These are phyloP conservation scores for Galemys pyrenaicus DNA, from an alignment of 2,113 vertebrate genomes.

Conservation along the genomic window DNA sequence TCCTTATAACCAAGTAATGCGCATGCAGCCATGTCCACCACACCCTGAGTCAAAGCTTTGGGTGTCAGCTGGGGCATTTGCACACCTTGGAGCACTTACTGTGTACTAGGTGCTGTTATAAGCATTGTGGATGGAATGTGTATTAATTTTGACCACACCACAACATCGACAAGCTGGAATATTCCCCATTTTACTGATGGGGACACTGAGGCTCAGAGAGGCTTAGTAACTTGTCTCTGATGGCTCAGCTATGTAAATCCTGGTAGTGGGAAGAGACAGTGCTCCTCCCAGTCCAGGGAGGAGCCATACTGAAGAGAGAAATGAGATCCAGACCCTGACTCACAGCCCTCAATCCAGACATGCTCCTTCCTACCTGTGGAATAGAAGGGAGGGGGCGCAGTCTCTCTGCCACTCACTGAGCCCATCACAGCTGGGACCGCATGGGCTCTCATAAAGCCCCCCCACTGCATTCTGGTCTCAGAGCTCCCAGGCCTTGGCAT, in stretches of 20 bases:
- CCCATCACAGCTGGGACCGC: neutral
- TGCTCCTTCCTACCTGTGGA: neutral
- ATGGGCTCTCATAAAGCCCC: neutral
- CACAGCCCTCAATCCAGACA: neutral
- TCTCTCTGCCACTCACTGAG: neutral
- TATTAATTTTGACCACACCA: neutral
- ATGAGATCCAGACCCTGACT: neutral
- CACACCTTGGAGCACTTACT: neutral
- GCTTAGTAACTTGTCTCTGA: neutral
- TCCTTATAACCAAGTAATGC: neutral
- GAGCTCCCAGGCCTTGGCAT: neutral
- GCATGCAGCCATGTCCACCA: neutral
- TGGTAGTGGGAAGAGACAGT: neutral
- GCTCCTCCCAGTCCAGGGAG: neutral
- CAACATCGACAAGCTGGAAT: neutral
- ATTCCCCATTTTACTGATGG: neutral
- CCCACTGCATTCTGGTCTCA: neutral
- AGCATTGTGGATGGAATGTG: neutral
- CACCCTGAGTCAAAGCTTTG: neutral
- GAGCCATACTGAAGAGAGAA: neutral
- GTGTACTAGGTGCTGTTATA: neutral
- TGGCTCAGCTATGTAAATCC: neutral
- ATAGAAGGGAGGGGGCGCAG: neutral
- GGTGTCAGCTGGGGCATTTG: neutral
- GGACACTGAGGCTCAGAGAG: neutral